Evolutionary conservation across 2,888 invertebrate genomes (phyloP).

Genomic region (Thereva unica): DNA sequence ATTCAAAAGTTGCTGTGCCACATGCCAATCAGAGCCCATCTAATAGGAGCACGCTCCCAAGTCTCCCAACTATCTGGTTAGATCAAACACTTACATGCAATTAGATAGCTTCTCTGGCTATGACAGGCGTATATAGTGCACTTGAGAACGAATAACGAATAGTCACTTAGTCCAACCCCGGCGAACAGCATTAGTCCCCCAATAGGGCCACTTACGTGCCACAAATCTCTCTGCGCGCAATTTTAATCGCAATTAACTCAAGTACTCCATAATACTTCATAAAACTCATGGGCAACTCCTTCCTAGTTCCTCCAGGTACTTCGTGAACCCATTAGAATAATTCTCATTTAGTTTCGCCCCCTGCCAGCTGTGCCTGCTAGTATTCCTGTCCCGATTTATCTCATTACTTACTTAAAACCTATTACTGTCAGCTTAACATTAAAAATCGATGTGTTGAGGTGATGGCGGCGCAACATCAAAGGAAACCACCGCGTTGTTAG

Average conservation of each 20-base stretch:
- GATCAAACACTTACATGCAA: background rate
- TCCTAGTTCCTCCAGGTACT: conserved; percentile 12
- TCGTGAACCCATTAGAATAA: conserved; percentile 29
- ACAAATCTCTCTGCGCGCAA: conserved; percentile 24
- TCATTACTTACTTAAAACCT: conserved; percentile 53
- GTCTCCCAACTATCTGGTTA: no score
- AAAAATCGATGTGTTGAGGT: conserved; percentile 57
- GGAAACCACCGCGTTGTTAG: conserved; percentile 37
- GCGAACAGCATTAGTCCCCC: background rate
- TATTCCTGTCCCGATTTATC: conserved; percentile 46
- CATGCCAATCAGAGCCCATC: conserved; percentile 3
- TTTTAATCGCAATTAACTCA: conserved; percentile 32
- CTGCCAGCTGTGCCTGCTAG: conserved; percentile 22
- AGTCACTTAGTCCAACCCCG: background rate
- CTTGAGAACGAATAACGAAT: background rate
- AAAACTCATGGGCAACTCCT: conserved; percentile 14
- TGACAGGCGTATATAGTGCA: conserved; percentile 16
- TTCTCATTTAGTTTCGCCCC: conserved; percentile 27
- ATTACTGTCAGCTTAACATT: conserved; percentile 58
- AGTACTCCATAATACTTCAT: conserved; percentile 4
- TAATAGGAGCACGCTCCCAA: background rate
- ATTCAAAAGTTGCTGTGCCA: background rate
- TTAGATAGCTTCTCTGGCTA: conserved; percentile 4
- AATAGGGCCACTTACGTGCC: conserved; percentile 18
- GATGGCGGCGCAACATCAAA: conserved; percentile 43